Percentiles rank a stretch among this genome's conserved stretches.
These are phyloP conservation scores for Trypoxylus dichotomus DNA, from an alignment of 1,140 invertebrate species.

Conservation along the genomic window DNA sequence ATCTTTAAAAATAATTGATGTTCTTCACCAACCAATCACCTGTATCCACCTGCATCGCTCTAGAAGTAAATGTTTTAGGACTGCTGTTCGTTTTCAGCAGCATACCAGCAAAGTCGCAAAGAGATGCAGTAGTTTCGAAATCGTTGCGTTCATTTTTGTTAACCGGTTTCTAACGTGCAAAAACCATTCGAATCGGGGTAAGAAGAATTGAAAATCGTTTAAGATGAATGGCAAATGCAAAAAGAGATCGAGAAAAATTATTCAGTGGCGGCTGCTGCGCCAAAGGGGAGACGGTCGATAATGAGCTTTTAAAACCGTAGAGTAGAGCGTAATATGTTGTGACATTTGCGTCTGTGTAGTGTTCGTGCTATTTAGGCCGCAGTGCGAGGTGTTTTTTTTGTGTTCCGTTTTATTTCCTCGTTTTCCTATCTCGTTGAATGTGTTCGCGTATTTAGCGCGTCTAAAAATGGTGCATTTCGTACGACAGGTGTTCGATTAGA, in stretches of 20 bases:
- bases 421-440: background rate
- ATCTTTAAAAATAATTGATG: background rate
- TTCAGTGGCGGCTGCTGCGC: background rate
- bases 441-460: background rate
- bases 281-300: background rate
- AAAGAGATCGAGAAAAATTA: background rate
- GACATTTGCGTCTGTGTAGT: background rate
- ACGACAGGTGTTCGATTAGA: background rate
- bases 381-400: background rate
- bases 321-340: background rate
- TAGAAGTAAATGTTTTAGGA: background rate
- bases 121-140: background rate
- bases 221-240: background rate
- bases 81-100: background rate
- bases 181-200: background rate
- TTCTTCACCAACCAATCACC: background rate
- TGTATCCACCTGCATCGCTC: background rate
- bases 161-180: background rate
- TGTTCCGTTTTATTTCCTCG: background rate
- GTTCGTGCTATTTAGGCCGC: background rate
- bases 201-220: background rate
- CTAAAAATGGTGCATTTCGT: background rate
- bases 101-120: background rate
- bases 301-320: background rate
- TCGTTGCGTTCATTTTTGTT: background rate